Conservation (phyloP, 2,797 vertebrate species). For the Myripristis jacobus region DNA sequence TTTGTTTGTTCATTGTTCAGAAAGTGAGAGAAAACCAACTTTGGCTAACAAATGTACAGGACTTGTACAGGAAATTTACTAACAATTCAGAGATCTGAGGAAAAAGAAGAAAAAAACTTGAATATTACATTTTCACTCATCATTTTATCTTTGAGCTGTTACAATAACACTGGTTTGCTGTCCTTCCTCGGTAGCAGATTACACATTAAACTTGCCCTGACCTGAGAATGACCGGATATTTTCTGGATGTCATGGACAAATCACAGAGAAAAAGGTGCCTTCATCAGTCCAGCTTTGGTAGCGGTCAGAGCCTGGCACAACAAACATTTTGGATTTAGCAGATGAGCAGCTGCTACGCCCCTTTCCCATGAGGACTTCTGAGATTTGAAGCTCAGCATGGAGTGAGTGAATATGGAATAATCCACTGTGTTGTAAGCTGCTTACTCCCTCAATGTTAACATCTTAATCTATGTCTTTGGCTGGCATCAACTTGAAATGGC, state of each 20-base stretch:
- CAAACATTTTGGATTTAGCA: constrained; percentile 16
- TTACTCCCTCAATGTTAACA: constrained; percentile 42
- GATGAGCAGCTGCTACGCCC: constrained; percentile 34
- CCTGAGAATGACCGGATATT: too few relatives aligned
- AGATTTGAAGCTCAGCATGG: constrained; percentile 22
- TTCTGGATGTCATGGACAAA: background rate
- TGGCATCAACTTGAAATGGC: constrained; percentile 13
- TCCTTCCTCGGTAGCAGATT: too few relatives aligned
- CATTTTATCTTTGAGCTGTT: too few relatives aligned
- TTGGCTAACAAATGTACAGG: too few relatives aligned
- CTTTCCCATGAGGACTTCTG: constrained; percentile 7
- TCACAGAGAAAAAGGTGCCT: background rate
- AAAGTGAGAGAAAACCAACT: too few relatives aligned
- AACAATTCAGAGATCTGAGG: too few relatives aligned
- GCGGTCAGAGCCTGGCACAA: background rate
- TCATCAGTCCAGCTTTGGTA: background rate
- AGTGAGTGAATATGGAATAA: constrained; percentile 34
- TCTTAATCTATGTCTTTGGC: constrained; percentile 41
- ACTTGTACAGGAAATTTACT: too few relatives aligned
- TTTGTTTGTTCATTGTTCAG: background rate
- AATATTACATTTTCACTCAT: too few relatives aligned
- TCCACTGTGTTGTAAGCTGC: constrained; percentile 47
- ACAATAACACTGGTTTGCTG: too few relatives aligned
- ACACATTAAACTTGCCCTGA: too few relatives aligned
- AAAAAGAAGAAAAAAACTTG: too few relatives aligned